Conservation (phyloP, 2,797 vertebrate species). For the Channa striata region DNA sequence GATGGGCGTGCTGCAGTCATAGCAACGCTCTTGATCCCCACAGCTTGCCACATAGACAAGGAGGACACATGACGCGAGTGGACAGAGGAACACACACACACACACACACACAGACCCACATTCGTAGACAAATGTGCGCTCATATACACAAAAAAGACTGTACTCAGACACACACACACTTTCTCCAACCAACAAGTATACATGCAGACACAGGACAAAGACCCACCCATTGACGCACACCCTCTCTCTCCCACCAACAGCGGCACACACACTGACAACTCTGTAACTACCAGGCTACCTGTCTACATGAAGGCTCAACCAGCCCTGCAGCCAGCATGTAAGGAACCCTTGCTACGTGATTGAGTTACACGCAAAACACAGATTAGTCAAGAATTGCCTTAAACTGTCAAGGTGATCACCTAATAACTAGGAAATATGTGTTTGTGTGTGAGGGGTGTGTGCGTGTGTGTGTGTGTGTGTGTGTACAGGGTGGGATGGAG, state of each 20-base stretch:
- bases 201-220: constrained; percentile 3
- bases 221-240: constrained; percentile 1
- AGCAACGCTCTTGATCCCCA: constrained; percentile 75
- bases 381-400: constrained; percentile 38
- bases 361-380: constrained; percentile 60
- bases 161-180: constrained; percentile 2
- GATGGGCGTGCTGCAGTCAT: constrained; percentile 59
- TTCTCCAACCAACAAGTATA: background rate
- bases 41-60: constrained; percentile 64
- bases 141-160: background rate
- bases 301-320: constrained; percentile 59
- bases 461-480: constrained; percentile 31
- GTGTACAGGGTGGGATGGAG: constrained; percentile 12
- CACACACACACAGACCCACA: background rate
- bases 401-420: constrained; percentile 39
- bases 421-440: constrained; percentile 33
- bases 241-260: background rate
- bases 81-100: background rate
- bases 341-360: constrained; percentile 42
- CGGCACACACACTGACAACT: constrained; percentile 43
- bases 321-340: constrained; percentile 39
- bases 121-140: background rate
- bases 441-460: too few species aligned
- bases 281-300: constrained; percentile 43
- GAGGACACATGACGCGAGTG: constrained; percentile 39